Base-by-base conservation (phyloP, 2,797 vertebrate species). In the Otolemur crassicaudatus region DNA sequence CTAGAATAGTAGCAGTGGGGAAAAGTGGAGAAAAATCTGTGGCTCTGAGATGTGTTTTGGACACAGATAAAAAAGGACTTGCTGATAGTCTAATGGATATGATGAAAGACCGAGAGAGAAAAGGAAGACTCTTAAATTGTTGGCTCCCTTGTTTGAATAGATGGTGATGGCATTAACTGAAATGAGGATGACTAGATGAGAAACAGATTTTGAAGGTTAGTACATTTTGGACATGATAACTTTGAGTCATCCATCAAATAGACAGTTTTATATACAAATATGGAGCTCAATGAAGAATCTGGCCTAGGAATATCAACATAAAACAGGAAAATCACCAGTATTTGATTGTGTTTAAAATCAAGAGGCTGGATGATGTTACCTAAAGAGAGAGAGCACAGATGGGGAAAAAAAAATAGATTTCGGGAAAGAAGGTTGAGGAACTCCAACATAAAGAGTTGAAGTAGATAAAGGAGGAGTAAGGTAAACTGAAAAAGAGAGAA, bases 191-290 rank as follows among this genome's bases (percentile, higher is more conserved):
- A 37, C 9, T 79, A 23, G 34, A 63, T 75, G 60, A 90, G 43
- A 61, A 87, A 95, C 70, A 81, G 73, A 84, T 82, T 89, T 82
- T 70, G 23, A 46, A 75, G 29, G 5, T 69, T 58, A 58, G 86
- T 46, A 49, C 31, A 92, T 76, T 90, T 95, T 69, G 43, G 17
- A 82, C 31, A 79, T 77, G 90, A 88, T 92, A 69, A 63, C 61
- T 88, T 53, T 73, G 69, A 92, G n/a, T 85, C 75, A 82, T 92
- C 31, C 73, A 83, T 92, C 86, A 94, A 79, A 34, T 1, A 72
- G 67, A 79, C 20, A 70, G 34, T 56, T 61, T 14, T 77, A 77
- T 92, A 67, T 75, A 85, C 27, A 90, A 81, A 77, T 77, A 88
- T 25, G 27, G 25, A 90, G 16, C 56, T 92, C 61, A 63, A 0